These are phyloP conservation scores for Dioctria rufipes DNA, from an alignment of 2,888 invertebrate species.

Conservation along the genomic window DNA sequence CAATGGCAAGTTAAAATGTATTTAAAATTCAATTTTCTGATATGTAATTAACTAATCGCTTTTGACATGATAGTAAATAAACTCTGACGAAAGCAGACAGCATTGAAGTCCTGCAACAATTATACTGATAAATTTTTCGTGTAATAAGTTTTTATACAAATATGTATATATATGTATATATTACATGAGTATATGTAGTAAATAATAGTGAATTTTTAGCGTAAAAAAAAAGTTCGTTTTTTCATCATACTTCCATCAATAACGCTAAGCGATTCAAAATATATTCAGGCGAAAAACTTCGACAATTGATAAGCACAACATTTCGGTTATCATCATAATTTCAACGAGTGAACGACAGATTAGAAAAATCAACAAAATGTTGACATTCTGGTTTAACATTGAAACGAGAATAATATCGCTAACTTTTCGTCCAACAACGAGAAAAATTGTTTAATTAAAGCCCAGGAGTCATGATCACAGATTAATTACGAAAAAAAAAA, in stretches of 20 bases:
- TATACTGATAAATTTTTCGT: background rate
- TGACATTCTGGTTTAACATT: conserved; percentile 27
- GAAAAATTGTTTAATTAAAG: conserved; percentile 4
- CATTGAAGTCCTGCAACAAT: conserved; percentile 2
- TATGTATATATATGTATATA: no score
- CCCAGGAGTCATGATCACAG: conserved; percentile 1
- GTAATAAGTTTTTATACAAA: background rate
- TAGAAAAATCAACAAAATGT: conserved; percentile 44
- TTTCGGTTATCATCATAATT: conserved; percentile 43
- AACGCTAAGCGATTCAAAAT: background rate
- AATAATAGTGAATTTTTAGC: background rate
- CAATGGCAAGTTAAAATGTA: conserved; percentile 4
- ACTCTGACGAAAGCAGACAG: background rate
- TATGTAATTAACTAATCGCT: background rate
- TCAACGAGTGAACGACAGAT: conserved; percentile 43
- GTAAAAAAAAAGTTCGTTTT: background rate
- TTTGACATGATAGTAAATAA: background rate
- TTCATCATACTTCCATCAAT: background rate
- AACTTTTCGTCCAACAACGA: conserved; percentile 17
- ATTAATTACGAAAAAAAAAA: background rate
- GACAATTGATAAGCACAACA: conserved; percentile 44
- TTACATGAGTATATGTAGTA: background rate
- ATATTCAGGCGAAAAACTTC: conserved; percentile 4
- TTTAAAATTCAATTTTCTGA: conserved; percentile 3
- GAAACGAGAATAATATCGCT: conserved; percentile 19